Evolutionary conservation across 2,888 invertebrate genomes (phyloP), one percentile per base, ranked within the genome.

Genomic region (Entomobrya proxima): DNA sequence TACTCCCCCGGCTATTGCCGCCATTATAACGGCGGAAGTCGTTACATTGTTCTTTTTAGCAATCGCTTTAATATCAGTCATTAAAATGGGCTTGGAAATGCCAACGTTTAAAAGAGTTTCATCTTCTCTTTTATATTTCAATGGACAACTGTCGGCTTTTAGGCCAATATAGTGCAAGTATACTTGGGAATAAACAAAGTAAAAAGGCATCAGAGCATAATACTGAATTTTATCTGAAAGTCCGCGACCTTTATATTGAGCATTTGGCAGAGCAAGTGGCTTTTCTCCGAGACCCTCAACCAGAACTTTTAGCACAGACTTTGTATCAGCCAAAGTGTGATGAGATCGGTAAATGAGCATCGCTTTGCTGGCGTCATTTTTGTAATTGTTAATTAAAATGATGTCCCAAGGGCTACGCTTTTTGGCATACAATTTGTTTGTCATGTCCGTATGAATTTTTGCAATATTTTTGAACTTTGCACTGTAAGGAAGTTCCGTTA

Each of bases 401-500:
- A 79, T 79, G 15, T 64, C 69, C 79, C 79, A 79, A n/a, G 80
- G 80, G 40, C 80, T 80, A 21, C 21, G 37, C 32, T 58, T 55
- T 21, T 44, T 58, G 13, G 2, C 27, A 27, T 67, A 80, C 7
- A 37, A 9, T 13, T 52, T 55, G 11, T 72, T 69, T 0, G 15
- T 37, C 35, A 35, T 35, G 37, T 80, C 80, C 11, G 40, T 44
- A 21, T 69, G 72, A 37, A 72, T 18, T 58, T 35, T 67, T 13
- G 30, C 3, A 21, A 37, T 47, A 21, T 61, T 44, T 7, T 30
- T 15, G 24, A 50, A 67, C 21, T 50, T 69, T 1, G 1, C 50
- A 52, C 21, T 50, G 52, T 79, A 52, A 4, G 40, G 30, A n/a
- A 21, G 24, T 27, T 79, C 69, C 1, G 18, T 30, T n/a, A 82